Percentiles rank a stretch among this genome's conserved stretches.
phyloP scores from a whole-genome alignment of 2,888 invertebrate species.

The Calameuta filiformis region DNA sequence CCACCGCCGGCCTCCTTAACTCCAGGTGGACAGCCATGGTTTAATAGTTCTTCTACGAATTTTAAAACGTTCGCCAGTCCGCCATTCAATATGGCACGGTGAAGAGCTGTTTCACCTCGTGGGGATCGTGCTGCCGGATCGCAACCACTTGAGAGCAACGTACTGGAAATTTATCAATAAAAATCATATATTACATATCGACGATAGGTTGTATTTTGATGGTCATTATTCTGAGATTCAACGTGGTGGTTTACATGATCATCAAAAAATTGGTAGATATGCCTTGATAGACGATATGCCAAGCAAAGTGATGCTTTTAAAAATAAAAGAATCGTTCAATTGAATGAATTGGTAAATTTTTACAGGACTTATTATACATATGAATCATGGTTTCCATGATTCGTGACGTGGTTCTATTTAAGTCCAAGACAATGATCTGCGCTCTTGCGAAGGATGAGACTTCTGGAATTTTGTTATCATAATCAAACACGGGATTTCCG shows the following conservation, averaged over 20 bases:
- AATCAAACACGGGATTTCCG: neutral
- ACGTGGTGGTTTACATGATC: neutral
- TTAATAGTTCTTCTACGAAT: slow-evolving; percentile 53
- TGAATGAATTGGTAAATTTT: neutral
- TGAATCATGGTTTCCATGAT: neutral
- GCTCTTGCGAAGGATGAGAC: neutral
- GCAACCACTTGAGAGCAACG: slow-evolving; percentile 52
- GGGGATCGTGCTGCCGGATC: slow-evolving; percentile 58
- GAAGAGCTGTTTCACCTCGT: slow-evolving; percentile 61
- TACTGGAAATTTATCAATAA: slow-evolving; percentile 27
- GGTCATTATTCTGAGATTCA: neutral
- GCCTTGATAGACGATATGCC: neutral
- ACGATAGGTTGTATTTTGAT: neutral
- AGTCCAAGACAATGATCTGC: neutral
- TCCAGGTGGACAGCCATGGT: slow-evolving; percentile 55
- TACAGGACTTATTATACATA: neutral
- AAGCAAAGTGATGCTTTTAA: neutral
- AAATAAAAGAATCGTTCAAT: neutral
- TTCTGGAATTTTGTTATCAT: neutral
- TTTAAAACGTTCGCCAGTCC: slow-evolving; percentile 46
- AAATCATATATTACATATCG: neutral
- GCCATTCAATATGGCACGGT: slow-evolving; percentile 53
- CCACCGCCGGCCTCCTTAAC: slow-evolving; percentile 59
- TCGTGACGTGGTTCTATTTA: neutral
- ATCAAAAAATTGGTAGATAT: neutral